Evolutionary conservation across 2,797 vertebrate genomes (phyloP).

Genomic region (Sciurus vulgaris): DNA sequence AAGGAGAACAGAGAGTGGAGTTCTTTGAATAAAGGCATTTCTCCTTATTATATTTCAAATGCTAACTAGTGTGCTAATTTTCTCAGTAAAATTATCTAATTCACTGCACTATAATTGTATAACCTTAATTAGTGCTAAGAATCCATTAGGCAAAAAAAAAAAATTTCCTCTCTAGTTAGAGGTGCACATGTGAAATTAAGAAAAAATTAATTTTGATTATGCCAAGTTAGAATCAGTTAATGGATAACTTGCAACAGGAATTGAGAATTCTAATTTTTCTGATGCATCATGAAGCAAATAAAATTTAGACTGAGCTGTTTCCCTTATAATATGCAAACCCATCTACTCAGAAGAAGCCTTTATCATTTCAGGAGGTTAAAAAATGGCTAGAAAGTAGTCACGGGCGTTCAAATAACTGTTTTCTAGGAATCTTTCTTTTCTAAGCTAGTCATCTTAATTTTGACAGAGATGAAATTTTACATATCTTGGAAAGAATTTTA

Average conservation of each 20-base stretch:
- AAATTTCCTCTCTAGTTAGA: constrained; percentile 67
- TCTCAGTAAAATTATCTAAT: constrained; percentile 58
- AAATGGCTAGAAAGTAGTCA: neutral
- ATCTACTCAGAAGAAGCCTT: neutral
- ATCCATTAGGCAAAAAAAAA: constrained; percentile 73
- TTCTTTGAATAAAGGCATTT: constrained; percentile 25
- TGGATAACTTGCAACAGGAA: constrained; percentile 48
- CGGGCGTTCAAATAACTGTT: neutral
- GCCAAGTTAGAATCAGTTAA: constrained; percentile 60
- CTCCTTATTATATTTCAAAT: constrained; percentile 43
- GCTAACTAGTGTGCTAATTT: constrained; percentile 43
- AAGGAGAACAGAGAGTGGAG: neutral
- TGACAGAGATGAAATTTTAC: neutral
- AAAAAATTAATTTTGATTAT: constrained; percentile 61
- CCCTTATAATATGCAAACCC: neutral
- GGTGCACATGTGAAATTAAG: constrained; percentile 21
- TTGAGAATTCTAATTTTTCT: constrained; percentile 60
- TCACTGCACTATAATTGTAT: constrained; percentile 61
- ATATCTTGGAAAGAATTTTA: neutral
- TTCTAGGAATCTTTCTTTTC: neutral
- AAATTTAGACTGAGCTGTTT: neutral
- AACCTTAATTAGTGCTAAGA: constrained; percentile 81
- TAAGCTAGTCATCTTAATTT: neutral
- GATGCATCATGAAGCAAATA: constrained; percentile 10
- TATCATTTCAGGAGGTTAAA: neutral